Evolutionary conservation across 2,888 invertebrate species (phyloP), one percentile per base, ranked within the genome.

Genomic region (Taphrorychus bicolor): DNA sequence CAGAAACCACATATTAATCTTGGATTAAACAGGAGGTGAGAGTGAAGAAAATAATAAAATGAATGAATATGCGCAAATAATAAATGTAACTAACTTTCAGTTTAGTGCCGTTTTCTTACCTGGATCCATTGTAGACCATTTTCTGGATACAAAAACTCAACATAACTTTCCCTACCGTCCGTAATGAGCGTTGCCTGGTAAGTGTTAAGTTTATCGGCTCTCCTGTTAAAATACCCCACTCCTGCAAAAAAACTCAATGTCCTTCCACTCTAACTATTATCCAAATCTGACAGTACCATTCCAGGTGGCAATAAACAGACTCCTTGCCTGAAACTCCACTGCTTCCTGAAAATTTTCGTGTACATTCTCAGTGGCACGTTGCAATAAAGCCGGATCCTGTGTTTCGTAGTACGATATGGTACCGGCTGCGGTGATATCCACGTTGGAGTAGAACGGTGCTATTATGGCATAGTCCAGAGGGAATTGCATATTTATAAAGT

Each of bases 41-140:
- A n/a, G n/a, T n/a, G n/a, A n/a, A n/a, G n/a, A n/a, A n/a, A n/a
- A n/a, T n/a, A n/a, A n/a, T n/a, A n/a, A n/a, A n/a, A n/a, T n/a
- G n/a, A n/a, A n/a, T n/a, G n/a, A n/a, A n/a, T n/a, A n/a, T n/a
- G n/a, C n/a, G n/a, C n/a, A n/a, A n/a, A n/a, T n/a, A n/a, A n/a
- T n/a, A n/a, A n/a, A n/a, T n/a, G n/a, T n/a, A n/a, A n/a, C n/a
- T n/a, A n/a, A n/a, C n/a, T n/a, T n/a, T n/a, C n/a, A n/a, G n/a
- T n/a, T n/a, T n/a, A n/a, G n/a, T n/a, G n/a, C n/a, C n/a, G n/a
- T n/a, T n/a, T n/a, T n/a, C 17, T 68, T 59, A 71, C 71, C 80
- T 93, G 92, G 59, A 95, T 88, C 98, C 98, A 99, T 79, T 95
- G 93, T 59, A 99, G 89, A 0, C 94, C 94, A 67, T 90, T 87